These are phyloP conservation scores for Prenolepis imparis DNA, from an alignment of 2,888 invertebrate genomes.

Conservation along the genomic window DNA sequence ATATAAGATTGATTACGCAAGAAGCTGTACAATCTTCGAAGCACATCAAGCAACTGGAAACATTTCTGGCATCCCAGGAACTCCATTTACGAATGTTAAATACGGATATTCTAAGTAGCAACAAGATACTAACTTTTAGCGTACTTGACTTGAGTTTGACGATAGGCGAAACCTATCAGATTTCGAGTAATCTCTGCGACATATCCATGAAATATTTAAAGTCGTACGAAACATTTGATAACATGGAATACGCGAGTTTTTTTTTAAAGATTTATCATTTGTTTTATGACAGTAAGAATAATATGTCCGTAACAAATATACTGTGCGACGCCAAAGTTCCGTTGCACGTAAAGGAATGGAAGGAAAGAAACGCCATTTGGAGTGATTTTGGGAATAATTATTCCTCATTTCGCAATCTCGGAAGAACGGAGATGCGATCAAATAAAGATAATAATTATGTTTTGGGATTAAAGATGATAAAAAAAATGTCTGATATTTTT, in stretches of 20 bases:
- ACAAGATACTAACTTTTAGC: slow-evolving; percentile 80
- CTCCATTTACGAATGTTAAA: slow-evolving; percentile 72
- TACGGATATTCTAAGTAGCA: slow-evolving; percentile 64
- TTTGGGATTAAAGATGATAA: slow-evolving; percentile 68
- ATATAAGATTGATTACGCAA: slow-evolving; percentile 80
- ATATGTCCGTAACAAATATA: slow-evolving; percentile 70
- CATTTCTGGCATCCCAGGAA: slow-evolving; percentile 83
- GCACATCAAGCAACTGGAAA: slow-evolving; percentile 81
- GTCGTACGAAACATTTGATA: slow-evolving; percentile 72
- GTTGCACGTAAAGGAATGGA: slow-evolving; percentile 75
- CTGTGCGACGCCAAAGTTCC: slow-evolving; percentile 78
- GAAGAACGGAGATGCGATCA: slow-evolving; percentile 36
- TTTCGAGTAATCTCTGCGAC: slow-evolving; percentile 80
- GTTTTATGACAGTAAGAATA: slow-evolving; percentile 74
- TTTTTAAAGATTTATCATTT: slow-evolving; percentile 76
- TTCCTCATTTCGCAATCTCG: slow-evolving; percentile 58
- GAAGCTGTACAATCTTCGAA: slow-evolving; percentile 82
- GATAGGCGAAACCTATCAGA: slow-evolving; percentile 70
- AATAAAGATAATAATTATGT: slow-evolving; percentile 47
- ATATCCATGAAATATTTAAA: slow-evolving; percentile 82
- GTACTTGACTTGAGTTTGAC: slow-evolving; percentile 83
- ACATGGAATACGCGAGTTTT: slow-evolving; percentile 73
- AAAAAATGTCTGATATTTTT: slow-evolving; percentile 72
- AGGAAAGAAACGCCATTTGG: slow-evolving; percentile 80
- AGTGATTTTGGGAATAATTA: slow-evolving; percentile 70